Base-by-base conservation (phyloP, 2,888 invertebrate genomes). In the Acanthosepion lycidas region DNA sequence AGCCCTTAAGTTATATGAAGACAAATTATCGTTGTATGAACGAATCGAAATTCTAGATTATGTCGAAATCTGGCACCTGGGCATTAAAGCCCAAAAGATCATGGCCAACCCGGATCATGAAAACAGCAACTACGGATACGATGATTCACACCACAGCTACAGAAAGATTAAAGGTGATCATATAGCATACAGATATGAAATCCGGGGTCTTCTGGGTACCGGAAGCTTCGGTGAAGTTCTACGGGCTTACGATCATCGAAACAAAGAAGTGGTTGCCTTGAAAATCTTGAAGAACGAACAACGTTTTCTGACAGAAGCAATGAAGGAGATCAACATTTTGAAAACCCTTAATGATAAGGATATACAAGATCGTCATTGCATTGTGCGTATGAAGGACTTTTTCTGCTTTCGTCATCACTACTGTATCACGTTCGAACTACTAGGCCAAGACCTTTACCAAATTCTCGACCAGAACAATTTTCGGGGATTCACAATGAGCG, bases 111-210 rank as follows among this genome's bases (percentile, higher is more conserved):
- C 48, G 9, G 23, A 92, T 23, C 26, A 6, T 4, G 28, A 92
- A 48, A 23, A 49, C 49, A 12, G 49, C 92, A 92, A 92, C 48
- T 51, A 92, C 48, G 92, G 92, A 0, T 92, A 92, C 8, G 92
- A 92, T 49, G 28, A 92, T 26, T 4, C 1, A 12, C 0, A 49
- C 6, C 6, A 92, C 23, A 92, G 51, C 12, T 92, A 92, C 33
- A 26, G 12, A 49, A 26, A 49, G 26, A 20, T 48, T 2, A 9
- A 49, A 92, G 4, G 33, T 8, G 92, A 92, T 26, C 92, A 92
- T 48, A 48, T 92, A 26, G 92, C 92, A 49, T 92, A 92, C 51
- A 48, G 92, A 48, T 92, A 92, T 48, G 92, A 92, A 92, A 42
- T 92, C 6, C 28, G 12, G 2, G 48, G 28, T 15, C 26, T 49